Evolutionary conservation across 2,797 vertebrate species (phyloP), one percentile per base, ranked within the genome.

Genomic region (Propithecus perrieri): DNA sequence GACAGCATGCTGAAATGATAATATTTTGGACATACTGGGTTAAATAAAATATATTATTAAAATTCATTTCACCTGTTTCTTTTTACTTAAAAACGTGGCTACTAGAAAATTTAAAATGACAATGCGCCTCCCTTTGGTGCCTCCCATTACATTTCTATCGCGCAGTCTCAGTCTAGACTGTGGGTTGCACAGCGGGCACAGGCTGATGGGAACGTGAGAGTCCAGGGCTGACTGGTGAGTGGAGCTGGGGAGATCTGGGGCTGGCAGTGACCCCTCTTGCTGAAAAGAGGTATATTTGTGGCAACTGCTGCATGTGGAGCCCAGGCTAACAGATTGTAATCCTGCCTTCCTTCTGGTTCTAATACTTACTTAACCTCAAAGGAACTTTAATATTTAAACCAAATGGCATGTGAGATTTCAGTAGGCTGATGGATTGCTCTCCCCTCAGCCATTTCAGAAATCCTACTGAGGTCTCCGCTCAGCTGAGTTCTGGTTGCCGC

Each of bases 331-430:
- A 74, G 76, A 69, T 4, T 97, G 18, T 94, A 95, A 97, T 88
- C 94, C 96, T 96, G 74, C 96, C 92, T 35, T 48, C 95, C 97
- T 84, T 84, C 89, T 98, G 88, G 87, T 97, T 97, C 97, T 95
- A 97, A 96, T 24, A 7, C 59, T 61, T 9, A 93, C 95, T 97
- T 98, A 92, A 97, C 98, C 96, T 97, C 96, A 95, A 83, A 97
- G 96, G 92, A 95, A 97, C 97, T 96, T 95, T 93, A 94, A 48
- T 97, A 97, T 96, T 96, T 93, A 96, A 95, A 96, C 90, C 94
- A 98, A 98, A 97, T 75, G 81, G 71, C 95, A 48, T 80, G 33
- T 67, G 78, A 46, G 95, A 85, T 93, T 95, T 94, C 79, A 84
- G 81, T 30, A 67, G 92, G 88, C 87, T 91, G 97, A 91, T 84